phyloP scores from a whole-genome alignment of 2,888 invertebrate genomes.

The Rotaria macrura region DNA sequence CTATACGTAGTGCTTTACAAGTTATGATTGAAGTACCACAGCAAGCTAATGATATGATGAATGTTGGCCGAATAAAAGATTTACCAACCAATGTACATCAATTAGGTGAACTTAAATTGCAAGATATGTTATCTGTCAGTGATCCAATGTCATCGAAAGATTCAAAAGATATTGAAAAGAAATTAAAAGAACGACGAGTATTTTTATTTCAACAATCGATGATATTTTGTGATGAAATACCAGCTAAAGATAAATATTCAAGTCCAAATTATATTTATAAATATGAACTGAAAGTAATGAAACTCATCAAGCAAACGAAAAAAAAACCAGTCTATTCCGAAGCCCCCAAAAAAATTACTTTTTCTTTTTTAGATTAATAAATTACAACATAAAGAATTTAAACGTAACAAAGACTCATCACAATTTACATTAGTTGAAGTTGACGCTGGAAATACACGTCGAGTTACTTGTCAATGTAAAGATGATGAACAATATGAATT shows the following conservation, averaged over 20 bases:
- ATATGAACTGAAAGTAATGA: conserved; percentile 28
- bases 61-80: conserved; percentile 85
- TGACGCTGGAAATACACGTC: neutral
- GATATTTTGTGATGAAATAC: conserved; percentile 52
- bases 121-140: conserved; percentile 54
- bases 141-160: conserved; percentile 40
- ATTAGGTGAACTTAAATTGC: conserved; percentile 82
- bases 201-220: conserved; percentile 96
- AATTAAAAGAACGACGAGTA: conserved; percentile 76
- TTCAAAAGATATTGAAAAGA: conserved; percentile 50
- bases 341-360: neutral
- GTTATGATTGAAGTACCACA: conserved; percentile 78
- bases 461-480: conserved; percentile 32
- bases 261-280: conserved; percentile 34
- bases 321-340: neutral
- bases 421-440: conserved; percentile 19
- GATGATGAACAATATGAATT: conserved; percentile 23
- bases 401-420: neutral
- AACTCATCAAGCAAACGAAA: neutral
- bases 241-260: conserved; percentile 31
- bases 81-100: conserved; percentile 84
- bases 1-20: conserved; percentile 34
- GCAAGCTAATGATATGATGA: conserved; percentile 98
- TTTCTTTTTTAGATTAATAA: neutral
- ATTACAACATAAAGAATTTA: conserved; percentile 21